Evolutionary conservation across 2,797 vertebrate genomes (phyloP).

Genomic region (Manis crassicaudata): DNA sequence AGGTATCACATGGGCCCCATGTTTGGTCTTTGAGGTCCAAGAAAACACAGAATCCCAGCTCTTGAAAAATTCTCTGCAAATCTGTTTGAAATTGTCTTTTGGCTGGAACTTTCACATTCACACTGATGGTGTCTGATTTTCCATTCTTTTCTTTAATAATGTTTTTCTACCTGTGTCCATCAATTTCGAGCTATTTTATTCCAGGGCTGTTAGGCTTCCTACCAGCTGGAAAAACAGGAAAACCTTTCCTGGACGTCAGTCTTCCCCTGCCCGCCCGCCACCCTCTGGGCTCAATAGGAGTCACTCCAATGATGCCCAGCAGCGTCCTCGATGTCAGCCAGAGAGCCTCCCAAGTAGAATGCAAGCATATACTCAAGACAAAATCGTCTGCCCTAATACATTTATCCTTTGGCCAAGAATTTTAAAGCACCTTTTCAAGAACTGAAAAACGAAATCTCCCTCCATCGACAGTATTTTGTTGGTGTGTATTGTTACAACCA

Average conservation of each 20-base stretch:
- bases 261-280: neutral
- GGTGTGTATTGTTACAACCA: neutral
- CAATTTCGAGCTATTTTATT: constrained; percentile 56
- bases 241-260: neutral
- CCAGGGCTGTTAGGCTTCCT: neutral
- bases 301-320: neutral
- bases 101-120: constrained; percentile 51
- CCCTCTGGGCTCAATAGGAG: neutral
- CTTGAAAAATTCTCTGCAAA: constrained; percentile 52
- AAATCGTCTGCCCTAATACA: constrained; percentile 22
- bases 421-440: constrained; percentile 60
- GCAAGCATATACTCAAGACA: constrained; percentile 37
- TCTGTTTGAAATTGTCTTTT: constrained; percentile 70
- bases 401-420: constrained; percentile 62
- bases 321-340: constrained; percentile 16
- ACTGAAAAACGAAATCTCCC: constrained; percentile 41
- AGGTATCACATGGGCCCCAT: neutral
- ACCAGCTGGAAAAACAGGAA: constrained; percentile 45
- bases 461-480: constrained; percentile 25
- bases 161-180: constrained; percentile 64
- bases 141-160: constrained; percentile 59
- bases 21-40: constrained; percentile 48
- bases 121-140: constrained; percentile 73
- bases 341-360: constrained; percentile 36
- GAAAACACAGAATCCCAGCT: constrained; percentile 37